Percentiles rank a stretch among this genome's conserved stretches.
Evolutionary conservation across 1,140 invertebrate species (phyloP).

Genomic region (Drosophila arizonae): DNA sequence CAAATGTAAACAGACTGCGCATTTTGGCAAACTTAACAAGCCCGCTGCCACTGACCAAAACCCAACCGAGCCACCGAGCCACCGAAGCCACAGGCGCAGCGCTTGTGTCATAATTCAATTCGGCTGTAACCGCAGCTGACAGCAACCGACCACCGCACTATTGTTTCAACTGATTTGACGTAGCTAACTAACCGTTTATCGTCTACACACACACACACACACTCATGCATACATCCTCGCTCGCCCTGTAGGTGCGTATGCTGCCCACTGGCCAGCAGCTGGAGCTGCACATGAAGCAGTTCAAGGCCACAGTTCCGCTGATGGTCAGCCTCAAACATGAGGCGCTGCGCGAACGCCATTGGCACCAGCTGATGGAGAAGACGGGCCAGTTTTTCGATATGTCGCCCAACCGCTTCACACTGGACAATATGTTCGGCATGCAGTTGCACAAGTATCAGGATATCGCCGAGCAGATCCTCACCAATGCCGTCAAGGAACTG

Average conservation of each 20-base stretch:
- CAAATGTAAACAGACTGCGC: conserved; percentile 66
- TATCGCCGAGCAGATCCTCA: conserved; percentile 92
- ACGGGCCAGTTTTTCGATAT: conserved; percentile 93
- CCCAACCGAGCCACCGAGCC: conserved; percentile 40
- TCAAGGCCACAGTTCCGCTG: conserved; percentile 92
- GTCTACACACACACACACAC: background rate
- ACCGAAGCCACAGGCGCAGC: conserved; percentile 33
- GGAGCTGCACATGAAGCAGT: conserved; percentile 93
- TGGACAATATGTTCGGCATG: conserved; percentile 96
- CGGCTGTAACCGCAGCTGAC: conserved; percentile 44
- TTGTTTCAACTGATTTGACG: conserved; percentile 76
- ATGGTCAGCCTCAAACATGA: conserved; percentile 96
- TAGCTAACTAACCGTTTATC: conserved; percentile 60
- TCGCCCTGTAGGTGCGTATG: conserved; percentile 82
- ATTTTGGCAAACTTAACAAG: conserved; percentile 55
- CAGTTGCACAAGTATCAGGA: conserved; percentile 93
- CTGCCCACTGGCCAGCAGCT: conserved; percentile 87
- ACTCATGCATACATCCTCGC: background rate
- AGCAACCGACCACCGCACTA: conserved; percentile 52
- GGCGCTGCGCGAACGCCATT: conserved; percentile 93
- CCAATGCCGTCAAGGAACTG: conserved; percentile 93
- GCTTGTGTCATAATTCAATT: conserved; percentile 73
- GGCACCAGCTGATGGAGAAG: conserved; percentile 93
- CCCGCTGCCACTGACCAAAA: conserved; percentile 28
- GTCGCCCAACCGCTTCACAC: conserved; percentile 91